Evolutionary conservation across 92 coral and sea anemone genomes (phyloP).

Genomic region (Montipora capitata): DNA sequence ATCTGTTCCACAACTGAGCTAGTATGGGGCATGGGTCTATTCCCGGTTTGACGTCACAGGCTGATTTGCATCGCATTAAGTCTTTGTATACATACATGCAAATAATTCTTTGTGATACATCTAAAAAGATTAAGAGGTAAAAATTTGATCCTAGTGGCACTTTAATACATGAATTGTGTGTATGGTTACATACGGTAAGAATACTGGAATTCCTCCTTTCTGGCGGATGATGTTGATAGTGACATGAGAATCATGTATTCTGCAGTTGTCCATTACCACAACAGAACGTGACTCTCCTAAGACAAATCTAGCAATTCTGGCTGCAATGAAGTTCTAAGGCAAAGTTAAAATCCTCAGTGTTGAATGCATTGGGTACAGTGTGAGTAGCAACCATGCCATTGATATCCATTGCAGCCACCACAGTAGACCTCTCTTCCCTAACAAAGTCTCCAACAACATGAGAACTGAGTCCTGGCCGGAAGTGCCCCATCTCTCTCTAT

Average conservation of each 20-base stretch:
- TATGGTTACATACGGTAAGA: conserved; percentile 9
- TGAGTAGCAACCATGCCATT: conserved; percentile 55
- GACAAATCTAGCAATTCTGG: conserved; percentile 48
- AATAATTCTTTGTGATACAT: no score
- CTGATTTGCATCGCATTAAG: no score
- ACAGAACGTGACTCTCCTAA: conserved; percentile 9
- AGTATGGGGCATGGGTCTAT: no score
- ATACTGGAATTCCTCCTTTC: conserved; percentile 56
- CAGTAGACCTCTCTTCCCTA: conserved; percentile 52
- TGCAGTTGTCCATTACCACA: no score
- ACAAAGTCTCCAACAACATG: conserved; percentile 25
- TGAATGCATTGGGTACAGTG: conserved; percentile 40
- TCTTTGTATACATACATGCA: no score
- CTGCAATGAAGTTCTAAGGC: conserved; percentile 38
- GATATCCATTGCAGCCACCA: conserved; percentile 47
- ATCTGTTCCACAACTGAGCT: no score
- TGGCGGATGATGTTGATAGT: neutral
- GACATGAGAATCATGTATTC: no score
- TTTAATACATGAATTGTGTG: neutral
- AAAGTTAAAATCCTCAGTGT: conserved; percentile 34
- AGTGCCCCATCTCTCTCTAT: conserved; percentile 41
- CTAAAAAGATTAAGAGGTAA: no score
- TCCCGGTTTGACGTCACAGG: no score
- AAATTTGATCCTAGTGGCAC: no score
- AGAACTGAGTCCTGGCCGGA: conserved; percentile 17